Conservation (phyloP, 1,140 invertebrate genomes). For the Panagrolaimus sp. region DNA sequence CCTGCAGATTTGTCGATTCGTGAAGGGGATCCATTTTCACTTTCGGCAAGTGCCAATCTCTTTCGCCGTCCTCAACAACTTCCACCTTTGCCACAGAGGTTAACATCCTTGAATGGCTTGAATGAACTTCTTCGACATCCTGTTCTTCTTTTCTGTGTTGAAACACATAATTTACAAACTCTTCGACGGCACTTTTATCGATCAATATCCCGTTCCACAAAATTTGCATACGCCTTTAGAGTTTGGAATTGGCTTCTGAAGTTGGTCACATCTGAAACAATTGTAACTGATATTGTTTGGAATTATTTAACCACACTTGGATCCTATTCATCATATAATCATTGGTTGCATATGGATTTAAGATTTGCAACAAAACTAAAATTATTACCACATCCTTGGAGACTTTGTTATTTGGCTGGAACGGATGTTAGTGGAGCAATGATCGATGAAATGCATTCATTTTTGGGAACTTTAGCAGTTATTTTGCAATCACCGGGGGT, state of each 20-base stretch:
- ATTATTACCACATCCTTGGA: slow-evolving; percentile 51
- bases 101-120: not conserved
- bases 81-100: not conserved
- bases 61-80: not conserved
- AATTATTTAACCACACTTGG: slow-evolving; percentile 47
- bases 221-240: slow-evolving; percentile 78
- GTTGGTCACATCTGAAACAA: slow-evolving; percentile 69
- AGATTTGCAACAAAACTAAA: slow-evolving; percentile 30
- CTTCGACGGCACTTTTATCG: slow-evolving; percentile 77
- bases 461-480: slow-evolving; percentile 49
- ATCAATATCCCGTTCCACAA: slow-evolving; percentile 74
- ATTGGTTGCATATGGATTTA: slow-evolving; percentile 28
- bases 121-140: slow-evolving; percentile 57
- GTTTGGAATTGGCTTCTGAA: slow-evolving; percentile 88
- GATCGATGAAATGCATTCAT: slow-evolving; percentile 52
- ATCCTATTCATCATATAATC: slow-evolving; percentile 34
- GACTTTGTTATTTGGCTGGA: slow-evolving; percentile 55
- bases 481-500: slow-evolving; percentile 50
- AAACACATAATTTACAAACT: slow-evolving; percentile 76
- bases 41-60: slow-evolving; percentile 2
- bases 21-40: not conserved
- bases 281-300: slow-evolving; percentile 53
- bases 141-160: slow-evolving; percentile 76
- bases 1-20: not conserved
- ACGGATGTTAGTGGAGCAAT: slow-evolving; percentile 43